Evolutionary conservation across 2,113 vertebrate species (phyloP), one percentile per base, ranked within the genome.

Genomic region (Scomber japonicus): DNA sequence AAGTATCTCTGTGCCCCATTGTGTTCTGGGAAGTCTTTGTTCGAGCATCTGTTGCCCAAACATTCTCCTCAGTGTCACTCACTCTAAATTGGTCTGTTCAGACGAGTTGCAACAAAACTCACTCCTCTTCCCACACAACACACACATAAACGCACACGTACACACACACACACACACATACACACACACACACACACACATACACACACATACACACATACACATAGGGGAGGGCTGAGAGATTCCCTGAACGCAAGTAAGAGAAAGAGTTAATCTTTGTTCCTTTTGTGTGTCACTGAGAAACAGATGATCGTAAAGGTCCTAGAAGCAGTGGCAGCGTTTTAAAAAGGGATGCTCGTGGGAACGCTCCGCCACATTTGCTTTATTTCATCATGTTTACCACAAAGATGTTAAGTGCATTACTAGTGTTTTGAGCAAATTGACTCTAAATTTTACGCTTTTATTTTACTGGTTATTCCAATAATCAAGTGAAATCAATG

Each of bases 1-100:
- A 83, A 92, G 86, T 94, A 90, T 91, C 88, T 89, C 50, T 74
- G 56, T 64, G 83, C 3, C 48, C 82, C 80, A 79, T 92, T 92
- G 84, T 91, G 71, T 84, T 31, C 46, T 0, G 55, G 70, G 24
- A 24, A 71, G 71, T 84, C 89, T 93, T 94, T 94, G 93, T 94
- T 88, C 46, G 7, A 89, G 89, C 91, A 93, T 93, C 93, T 93
- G 91, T 93, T 90, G 89, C 84, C 84, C 87, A 91, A 90, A 92
- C 88, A 92, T 89, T 90, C 82, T 85, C 82, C 83, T 73, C 87
- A 86, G 82, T 90, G 90, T 86, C 84, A 64, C 83, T 89, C 84
- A 82, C 78, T 53, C 74, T 71, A 86, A 89, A 89, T 80, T 88
- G 77, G 81, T 90, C 78, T 63, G 80, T 85, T 88, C 68, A 75